These are phyloP conservation scores for Cydia amplana DNA, from an alignment of 1,140 invertebrate genomes.

Conservation along the genomic window DNA sequence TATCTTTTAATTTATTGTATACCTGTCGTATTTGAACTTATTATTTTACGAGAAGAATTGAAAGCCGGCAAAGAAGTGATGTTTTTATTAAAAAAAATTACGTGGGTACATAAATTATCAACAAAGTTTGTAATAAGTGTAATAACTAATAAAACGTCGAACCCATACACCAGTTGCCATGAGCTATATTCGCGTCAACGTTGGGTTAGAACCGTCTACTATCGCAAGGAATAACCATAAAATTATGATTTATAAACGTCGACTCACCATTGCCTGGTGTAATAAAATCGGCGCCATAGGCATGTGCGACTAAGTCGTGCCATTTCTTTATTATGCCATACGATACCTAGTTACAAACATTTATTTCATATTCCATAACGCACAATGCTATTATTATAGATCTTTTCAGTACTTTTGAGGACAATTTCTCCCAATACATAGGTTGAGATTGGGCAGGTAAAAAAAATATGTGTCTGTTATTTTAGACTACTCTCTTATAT, in stretches of 20 bases:
- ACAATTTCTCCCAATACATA: too few species aligned
- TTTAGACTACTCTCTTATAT: too few species aligned
- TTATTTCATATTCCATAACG: conserved; percentile 36
- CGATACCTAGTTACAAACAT: conserved; percentile 31
- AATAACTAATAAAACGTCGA: conserved; percentile 32
- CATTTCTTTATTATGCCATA: conserved; percentile 43
- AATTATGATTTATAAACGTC: conserved; percentile 67
- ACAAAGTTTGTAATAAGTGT: too few species aligned
- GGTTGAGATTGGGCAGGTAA: too few species aligned
- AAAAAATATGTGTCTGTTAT: too few species aligned
- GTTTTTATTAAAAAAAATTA: too few species aligned
- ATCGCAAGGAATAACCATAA: conserved; percentile 65
- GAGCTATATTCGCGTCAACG: conserved; percentile 42
- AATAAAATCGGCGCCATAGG: conserved; percentile 55
- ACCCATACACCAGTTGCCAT: conserved; percentile 37
- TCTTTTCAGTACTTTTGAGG: too few species aligned
- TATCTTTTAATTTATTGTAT: background rate
- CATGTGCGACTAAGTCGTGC: conserved; percentile 50
- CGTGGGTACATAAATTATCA: too few species aligned
- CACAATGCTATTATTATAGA: background rate
- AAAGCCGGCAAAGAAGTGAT: too few species aligned
- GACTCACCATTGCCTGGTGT: conserved; percentile 49
- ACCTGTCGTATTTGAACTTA: background rate
- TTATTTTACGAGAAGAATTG: too few species aligned
- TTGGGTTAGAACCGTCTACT: conserved; percentile 48